Evolutionary conservation across 2,888 invertebrate species (phyloP), one percentile per base, ranked within the genome.

Genomic region (Phortica okadai): DNA sequence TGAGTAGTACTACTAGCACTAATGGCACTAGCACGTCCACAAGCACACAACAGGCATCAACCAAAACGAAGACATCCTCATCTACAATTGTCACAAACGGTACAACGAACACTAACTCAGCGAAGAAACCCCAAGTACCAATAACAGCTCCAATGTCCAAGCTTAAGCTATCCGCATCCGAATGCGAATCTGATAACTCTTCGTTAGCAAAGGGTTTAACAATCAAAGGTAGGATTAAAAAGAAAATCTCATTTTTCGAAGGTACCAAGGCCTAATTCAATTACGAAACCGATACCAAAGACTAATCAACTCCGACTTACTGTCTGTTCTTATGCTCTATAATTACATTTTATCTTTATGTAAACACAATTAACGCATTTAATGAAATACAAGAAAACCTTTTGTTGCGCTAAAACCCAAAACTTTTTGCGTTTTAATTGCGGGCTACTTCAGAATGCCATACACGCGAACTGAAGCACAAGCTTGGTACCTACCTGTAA

Each of bases 221-320:
- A 79, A 93, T 95, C 94, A 90, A 94, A 94, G 94, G 94, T 95
- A 93, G 93, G 91, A 93, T 86, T 83, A 83, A 92, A 90, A 93
- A 94, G 93, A 94, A 94, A 92, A 95, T 95, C 90, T 94, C 95
- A 86, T 95, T 95, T 93, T 94, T 94, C 92, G 94, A 94, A 84
- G 95, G 94, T 87, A 95, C 95, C 83, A 95, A 95, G 92, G 92
- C 85, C 81, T 90, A 84, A 79, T 42, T 66, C n/a, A 72, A 56
- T 8, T 54, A 70, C 83, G 78, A 69, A 64, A 76, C 73, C 8
- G 44, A 41, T 62, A 62, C 44, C 74, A 64, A 67, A 21, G 56
- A 70, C 72, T 74, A 76, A 73, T 41, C 64, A 59, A 5, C 59
- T 59, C 16, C 21, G 21, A 59, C 58, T 50, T 50, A 14, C 56